Evolutionary conservation across 2,797 vertebrate species (phyloP).

Genomic region (Helostoma temminkii): DNA sequence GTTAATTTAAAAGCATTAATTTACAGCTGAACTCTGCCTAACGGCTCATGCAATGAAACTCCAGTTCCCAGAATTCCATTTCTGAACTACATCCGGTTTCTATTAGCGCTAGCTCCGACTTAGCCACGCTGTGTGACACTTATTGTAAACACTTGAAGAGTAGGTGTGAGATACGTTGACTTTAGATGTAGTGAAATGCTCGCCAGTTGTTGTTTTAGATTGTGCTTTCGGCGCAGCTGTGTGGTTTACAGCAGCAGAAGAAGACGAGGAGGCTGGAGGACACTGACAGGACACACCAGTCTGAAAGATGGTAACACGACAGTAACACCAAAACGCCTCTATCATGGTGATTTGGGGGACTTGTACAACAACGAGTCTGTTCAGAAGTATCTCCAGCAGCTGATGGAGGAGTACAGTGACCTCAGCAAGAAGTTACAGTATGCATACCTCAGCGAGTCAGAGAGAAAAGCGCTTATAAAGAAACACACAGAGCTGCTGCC

Average conservation of each 20-base stretch:
- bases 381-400: slow-evolving; percentile 82
- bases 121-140: background rate
- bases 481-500: slow-evolving; percentile 82
- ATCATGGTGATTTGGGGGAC: slow-evolving; percentile 66
- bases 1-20: no score
- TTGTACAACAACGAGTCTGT: slow-evolving; percentile 82
- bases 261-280: slow-evolving; percentile 39
- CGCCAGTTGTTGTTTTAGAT: slow-evolving; percentile 4
- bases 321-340: slow-evolving; percentile 12
- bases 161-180: background rate
- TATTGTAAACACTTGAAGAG: background rate
- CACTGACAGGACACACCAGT: slow-evolving; percentile 5
- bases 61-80: slow-evolving; percentile 54
- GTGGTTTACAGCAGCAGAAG: slow-evolving; percentile 4
- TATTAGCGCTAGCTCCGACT: background rate
- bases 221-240: slow-evolving; percentile 34
- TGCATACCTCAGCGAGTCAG: slow-evolving; percentile 76
- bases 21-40: no score
- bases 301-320: background rate
- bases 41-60: background rate
- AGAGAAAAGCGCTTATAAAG: slow-evolving; percentile 75
- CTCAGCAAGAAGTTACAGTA: slow-evolving; percentile 74
- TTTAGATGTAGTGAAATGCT: slow-evolving; percentile 46
- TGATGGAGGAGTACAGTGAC: slow-evolving; percentile 82
- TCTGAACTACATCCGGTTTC: slow-evolving; percentile 38